Conservation (phyloP, 1,140 invertebrate species). For the Leptinotarsa texana region DNA sequence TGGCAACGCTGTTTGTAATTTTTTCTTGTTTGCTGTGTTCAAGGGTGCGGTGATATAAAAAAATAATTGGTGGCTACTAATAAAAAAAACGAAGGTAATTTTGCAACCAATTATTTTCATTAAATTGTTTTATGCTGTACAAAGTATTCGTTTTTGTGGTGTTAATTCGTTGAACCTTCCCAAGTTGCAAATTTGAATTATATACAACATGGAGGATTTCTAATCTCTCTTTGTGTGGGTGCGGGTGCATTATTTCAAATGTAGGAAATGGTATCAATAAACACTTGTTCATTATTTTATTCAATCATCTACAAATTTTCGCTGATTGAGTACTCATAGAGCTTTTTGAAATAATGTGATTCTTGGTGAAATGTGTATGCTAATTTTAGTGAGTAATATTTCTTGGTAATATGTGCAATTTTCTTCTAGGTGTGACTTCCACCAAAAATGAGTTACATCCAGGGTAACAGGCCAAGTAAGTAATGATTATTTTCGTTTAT, state of each 20-base stretch:
- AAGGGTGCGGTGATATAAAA: conserved; percentile 41
- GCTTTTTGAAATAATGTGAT: not conserved
- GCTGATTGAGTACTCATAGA: not conserved
- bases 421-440: conserved; percentile 46
- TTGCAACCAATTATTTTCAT: too few relatives aligned
- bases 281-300: conserved; percentile 26
- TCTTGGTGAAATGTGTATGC: not conserved
- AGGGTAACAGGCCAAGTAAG: conserved; percentile 75
- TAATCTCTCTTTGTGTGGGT: conserved; percentile 45
- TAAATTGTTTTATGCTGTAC: too few relatives aligned
- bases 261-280: conserved; percentile 9
- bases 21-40: not conserved
- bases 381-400: conserved; percentile 25
- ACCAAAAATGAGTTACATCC: conserved; percentile 75
- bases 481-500: conserved; percentile 43
- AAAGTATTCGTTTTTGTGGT: too few relatives aligned
- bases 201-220: conserved; percentile 47
- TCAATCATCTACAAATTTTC: not conserved
- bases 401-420: conserved; percentile 28
- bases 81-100: conserved; percentile 9
- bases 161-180: conserved; percentile 13
- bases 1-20: too few relatives aligned
- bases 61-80: conserved; percentile 27
- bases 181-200: conserved; percentile 14
- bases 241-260: conserved; percentile 33